These are phyloP conservation scores for Centropyge bicolor DNA, from an alignment of 2,797 vertebrate species.

Conservation along the genomic window DNA sequence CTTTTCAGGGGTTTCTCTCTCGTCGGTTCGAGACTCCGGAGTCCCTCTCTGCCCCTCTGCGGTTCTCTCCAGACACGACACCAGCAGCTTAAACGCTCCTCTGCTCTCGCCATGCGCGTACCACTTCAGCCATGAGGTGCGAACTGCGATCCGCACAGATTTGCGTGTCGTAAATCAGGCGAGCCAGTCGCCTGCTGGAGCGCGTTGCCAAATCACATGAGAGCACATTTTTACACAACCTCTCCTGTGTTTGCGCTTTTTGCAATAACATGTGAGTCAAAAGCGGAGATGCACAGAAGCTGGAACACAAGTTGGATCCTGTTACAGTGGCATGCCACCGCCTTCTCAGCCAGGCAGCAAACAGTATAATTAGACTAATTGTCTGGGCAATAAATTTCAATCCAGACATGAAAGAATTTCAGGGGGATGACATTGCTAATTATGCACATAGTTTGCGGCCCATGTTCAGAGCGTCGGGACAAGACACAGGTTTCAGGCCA, in stretches of 20 bases:
- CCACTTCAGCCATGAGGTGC: slow-evolving; percentile 50
- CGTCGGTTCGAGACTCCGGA: background rate
- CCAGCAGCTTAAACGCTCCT: slow-evolving; percentile 16
- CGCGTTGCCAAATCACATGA: slow-evolving; percentile 51
- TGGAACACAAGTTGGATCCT: slow-evolving; percentile 67
- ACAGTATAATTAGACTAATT: slow-evolving; percentile 82
- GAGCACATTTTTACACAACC: slow-evolving; percentile 33
- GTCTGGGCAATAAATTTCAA: slow-evolving; percentile 82
- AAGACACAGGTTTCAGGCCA: slow-evolving; percentile 49
- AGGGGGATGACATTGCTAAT: slow-evolving; percentile 73
- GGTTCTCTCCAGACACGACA: slow-evolving; percentile 34
- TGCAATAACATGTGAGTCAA: slow-evolving; percentile 40
- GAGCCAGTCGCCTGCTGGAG: background rate
- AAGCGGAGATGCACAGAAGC: slow-evolving; percentile 32
- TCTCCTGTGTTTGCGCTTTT: slow-evolving; percentile 31
- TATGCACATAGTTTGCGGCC: slow-evolving; percentile 70
- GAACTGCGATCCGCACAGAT: slow-evolving; percentile 49
- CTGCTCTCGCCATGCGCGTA: slow-evolving; percentile 36
- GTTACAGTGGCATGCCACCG: slow-evolving; percentile 46
- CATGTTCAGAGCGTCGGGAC: slow-evolving; percentile 25
- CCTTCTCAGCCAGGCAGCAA: slow-evolving; percentile 59
- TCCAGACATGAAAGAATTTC: slow-evolving; percentile 83
- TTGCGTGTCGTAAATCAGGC: slow-evolving; percentile 62
- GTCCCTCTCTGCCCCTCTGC: slow-evolving; percentile 25
- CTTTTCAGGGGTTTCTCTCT: slow-evolving; percentile 24